A percentile compares a stretch with the other conserved stretches of the same genome.
These are phyloP conservation scores for Pollenia angustigena DNA, from an alignment of 2,888 invertebrate species.

Conservation along the genomic window DNA sequence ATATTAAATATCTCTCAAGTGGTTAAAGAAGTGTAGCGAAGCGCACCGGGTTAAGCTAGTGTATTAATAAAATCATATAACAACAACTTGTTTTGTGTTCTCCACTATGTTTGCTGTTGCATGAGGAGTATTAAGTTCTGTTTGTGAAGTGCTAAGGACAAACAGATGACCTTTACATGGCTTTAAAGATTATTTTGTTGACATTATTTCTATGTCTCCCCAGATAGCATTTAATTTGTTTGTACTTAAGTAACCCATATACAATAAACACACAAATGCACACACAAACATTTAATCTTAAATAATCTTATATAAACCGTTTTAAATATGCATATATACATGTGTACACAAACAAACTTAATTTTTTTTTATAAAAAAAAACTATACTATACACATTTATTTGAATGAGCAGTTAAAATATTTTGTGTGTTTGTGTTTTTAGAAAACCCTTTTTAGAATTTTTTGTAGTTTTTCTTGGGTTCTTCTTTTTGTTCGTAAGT, in stretches of 20 bases:
- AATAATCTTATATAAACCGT: no score
- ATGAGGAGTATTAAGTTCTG: conserved; percentile 31
- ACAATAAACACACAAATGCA: neutral
- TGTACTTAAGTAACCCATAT: conserved; percentile 54
- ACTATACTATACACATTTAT: neutral
- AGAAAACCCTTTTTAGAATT: conserved; percentile 4
- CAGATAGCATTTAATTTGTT: conserved; percentile 69
- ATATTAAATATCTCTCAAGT: no score
- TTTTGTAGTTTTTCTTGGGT: conserved; percentile 19
- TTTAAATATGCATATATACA: neutral
- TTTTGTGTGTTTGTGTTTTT: neutral
- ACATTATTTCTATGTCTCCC: conserved; percentile 71
- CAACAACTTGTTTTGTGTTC: conserved; percentile 58
- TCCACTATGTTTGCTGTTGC: neutral
- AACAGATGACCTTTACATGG: conserved; percentile 66
- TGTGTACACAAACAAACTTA: neutral
- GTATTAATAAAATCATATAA: conserved; percentile 61
- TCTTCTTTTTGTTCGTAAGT: neutral
- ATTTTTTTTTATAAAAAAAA: neutral
- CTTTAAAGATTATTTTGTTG: conserved; percentile 71
- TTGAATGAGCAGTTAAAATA: neutral
- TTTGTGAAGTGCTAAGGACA: conserved; percentile 60
- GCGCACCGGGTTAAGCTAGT: no score
- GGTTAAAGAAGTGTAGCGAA: no score
- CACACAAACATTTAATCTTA: neutral